These are phyloP conservation scores for Rhyacophila brunnea DNA, from an alignment of 1,140 invertebrate species.

Conservation along the genomic window DNA sequence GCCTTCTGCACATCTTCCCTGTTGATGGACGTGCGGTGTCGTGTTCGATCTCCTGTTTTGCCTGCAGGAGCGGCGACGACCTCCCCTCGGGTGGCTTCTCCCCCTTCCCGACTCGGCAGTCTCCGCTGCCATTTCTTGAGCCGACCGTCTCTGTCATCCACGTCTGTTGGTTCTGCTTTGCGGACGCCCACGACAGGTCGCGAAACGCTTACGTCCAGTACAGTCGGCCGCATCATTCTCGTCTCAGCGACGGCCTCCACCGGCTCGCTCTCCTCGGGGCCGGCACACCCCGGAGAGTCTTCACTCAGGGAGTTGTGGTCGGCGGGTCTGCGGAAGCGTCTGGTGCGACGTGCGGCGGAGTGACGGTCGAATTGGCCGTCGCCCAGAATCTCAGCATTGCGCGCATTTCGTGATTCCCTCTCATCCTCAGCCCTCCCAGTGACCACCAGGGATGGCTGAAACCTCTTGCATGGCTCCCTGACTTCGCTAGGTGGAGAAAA, in stretches of 20 bases:
- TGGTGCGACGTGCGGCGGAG: conserved; percentile 75
- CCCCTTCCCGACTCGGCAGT: conserved; percentile 48
- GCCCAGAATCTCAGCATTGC: conserved; percentile 56
- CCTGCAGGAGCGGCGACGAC: conserved; percentile 14
- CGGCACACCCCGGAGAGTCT: conserved; percentile 46
- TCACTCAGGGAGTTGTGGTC: conserved; percentile 62
- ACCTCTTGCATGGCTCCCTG: conserved; percentile 57
- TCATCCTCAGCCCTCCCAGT: conserved; percentile 37
- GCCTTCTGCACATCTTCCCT: conserved; percentile 64
- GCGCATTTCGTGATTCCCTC: conserved; percentile 40
- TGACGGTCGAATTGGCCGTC: conserved; percentile 83
- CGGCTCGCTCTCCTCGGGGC: conserved; percentile 43
- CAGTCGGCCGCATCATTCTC: conserved; percentile 53
- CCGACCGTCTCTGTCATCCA: conserved; percentile 60
- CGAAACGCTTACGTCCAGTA: conserved; percentile 50
- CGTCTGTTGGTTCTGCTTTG: not conserved
- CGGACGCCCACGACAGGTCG: conserved; percentile 42
- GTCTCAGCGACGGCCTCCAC: conserved; percentile 55
- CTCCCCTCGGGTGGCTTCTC: conserved; percentile 13
- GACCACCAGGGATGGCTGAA: conserved; percentile 41
- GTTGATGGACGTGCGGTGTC: conserved; percentile 61
- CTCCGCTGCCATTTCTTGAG: conserved; percentile 65
- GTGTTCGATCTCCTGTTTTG: conserved; percentile 37
- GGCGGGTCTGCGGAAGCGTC: conserved; percentile 74
- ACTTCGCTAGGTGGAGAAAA: conserved; percentile 64